Evolutionary conservation across 2,888 invertebrate genomes (phyloP).

Genomic region (Dugesia japonica): DNA sequence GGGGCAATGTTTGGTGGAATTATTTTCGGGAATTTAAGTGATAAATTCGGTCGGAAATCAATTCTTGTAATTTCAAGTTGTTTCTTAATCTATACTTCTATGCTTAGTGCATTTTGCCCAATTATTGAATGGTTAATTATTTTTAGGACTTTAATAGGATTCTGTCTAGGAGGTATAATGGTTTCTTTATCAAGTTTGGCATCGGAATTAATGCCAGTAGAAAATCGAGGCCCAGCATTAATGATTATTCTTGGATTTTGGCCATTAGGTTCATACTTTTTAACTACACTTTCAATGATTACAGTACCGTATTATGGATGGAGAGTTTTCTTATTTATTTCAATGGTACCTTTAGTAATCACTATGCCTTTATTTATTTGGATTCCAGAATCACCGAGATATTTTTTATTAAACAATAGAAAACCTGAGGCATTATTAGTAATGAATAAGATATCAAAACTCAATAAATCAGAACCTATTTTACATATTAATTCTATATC

Average conservation of each 20-base stretch:
- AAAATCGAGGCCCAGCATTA: neutral
- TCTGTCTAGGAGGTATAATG: slow-evolving; percentile 40
- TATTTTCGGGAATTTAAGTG: slow-evolving; percentile 42
- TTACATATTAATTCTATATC: neutral
- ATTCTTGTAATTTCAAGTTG: neutral
- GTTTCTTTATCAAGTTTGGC: slow-evolving; percentile 41
- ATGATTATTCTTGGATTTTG: slow-evolving; percentile 42
- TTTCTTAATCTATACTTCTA: slow-evolving; percentile 33
- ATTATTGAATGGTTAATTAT: slow-evolving; percentile 43
- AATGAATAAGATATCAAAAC: slow-evolving; percentile 1
- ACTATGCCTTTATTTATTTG: slow-evolving; percentile 28
- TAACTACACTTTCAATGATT: slow-evolving; percentile 40
- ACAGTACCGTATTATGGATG: slow-evolving; percentile 44
- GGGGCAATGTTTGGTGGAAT: slow-evolving; percentile 45
- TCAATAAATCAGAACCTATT: neutral
- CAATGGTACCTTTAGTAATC: slow-evolving; percentile 41
- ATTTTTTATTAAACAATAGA: slow-evolving; percentile 43
- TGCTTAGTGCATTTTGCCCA: slow-evolving; percentile 40
- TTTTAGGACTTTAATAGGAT: slow-evolving; percentile 42
- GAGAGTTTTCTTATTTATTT: slow-evolving; percentile 42
- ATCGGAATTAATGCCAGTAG: slow-evolving; percentile 43
- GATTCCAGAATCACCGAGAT: slow-evolving; percentile 46
- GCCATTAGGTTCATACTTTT: slow-evolving; percentile 43
- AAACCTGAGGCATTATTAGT: slow-evolving; percentile 38
- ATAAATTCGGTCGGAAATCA: slow-evolving; percentile 41